A percentile compares a stretch with the other conserved stretches of the same genome.
Evolutionary conservation across 1,140 invertebrate genomes (phyloP).

Genomic region (Pseudomyrmex sp.): DNA sequence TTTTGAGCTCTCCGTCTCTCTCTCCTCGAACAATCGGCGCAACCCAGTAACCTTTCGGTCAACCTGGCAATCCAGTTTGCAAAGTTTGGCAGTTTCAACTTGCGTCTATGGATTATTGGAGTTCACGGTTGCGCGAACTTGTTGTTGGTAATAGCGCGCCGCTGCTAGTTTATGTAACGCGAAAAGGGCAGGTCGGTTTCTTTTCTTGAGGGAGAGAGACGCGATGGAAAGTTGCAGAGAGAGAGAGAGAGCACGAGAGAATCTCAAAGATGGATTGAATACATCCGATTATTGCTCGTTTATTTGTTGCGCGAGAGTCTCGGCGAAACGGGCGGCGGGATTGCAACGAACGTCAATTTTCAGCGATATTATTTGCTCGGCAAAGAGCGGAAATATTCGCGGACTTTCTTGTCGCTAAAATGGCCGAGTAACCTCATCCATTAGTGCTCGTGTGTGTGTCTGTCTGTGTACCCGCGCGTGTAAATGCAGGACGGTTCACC

Average conservation of each 20-base stretch:
- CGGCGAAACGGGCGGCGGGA: neutral
- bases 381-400: neutral
- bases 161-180: slow-evolving; percentile 28
- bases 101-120: slow-evolving; percentile 76
- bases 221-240: neutral
- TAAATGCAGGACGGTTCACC: slow-evolving; percentile 14
- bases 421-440: slow-evolving; percentile 5
- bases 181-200: slow-evolving; percentile 29
- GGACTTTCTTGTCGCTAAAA: neutral
- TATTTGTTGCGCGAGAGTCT: slow-evolving; percentile 46
- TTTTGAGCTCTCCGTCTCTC: slow-evolving; percentile 46
- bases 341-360: neutral
- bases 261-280: slow-evolving; percentile 29
- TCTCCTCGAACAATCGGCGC: slow-evolving; percentile 35
- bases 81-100: slow-evolving; percentile 69
- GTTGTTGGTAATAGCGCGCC: slow-evolving; percentile 37
- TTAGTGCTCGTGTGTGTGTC: neutral
- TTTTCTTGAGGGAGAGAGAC: neutral
- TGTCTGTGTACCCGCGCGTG: neutral
- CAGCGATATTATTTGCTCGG: neutral
- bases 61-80: slow-evolving; percentile 69
- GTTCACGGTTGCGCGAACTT: slow-evolving; percentile 50
- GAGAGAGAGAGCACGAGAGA: neutral
- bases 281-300: slow-evolving; percentile 67
- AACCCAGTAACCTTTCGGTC: slow-evolving; percentile 70